Base-by-base conservation (phyloP, 2,888 invertebrate species). In the Pardosa pseudoannulata region DNA sequence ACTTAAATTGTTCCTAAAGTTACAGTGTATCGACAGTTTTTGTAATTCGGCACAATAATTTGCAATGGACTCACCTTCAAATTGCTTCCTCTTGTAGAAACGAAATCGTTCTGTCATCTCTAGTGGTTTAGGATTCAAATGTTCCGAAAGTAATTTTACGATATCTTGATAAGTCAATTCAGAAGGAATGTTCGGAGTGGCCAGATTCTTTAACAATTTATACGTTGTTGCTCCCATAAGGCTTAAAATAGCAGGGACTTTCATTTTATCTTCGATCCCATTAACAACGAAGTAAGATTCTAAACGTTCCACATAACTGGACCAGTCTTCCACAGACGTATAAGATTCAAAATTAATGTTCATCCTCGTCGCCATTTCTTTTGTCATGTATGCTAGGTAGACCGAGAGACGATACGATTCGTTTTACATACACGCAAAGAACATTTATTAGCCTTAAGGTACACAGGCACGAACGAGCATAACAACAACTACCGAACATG, bases 21-120 rank as follows among this genome's bases (percentile, higher is more conserved):
- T 75, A 56, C 56, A 75, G 75, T 75, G 75, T 65, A 75, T 75
- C 75, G 75, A 75, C 64, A 75, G 75, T 75, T 75, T 75, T 75
- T 75, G 75, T 65, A 75, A 75, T 75, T 65, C 75, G 75, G 75
- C 75, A 75, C 75, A 75, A 75, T 75, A 75, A 75, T 75, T 75
- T 75, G 75, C 64, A 75, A 65, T 75, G 75, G 75, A 75, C 65
- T 75, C 75, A 75, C 75, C 65, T 75, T 75, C 75, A 75, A 75
- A 75, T 75, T 75, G 75, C 75, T 75, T 75, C 75, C 75, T 75
- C 75, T 75, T 75, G 75, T 75, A 75, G 75, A 75, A 75, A 75
- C 75, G 75, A 75, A n/a, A n/a, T n/a, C 74, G 39, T 75, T 75
- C 75, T 75, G 75, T 75, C 75, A 75, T 75, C 75, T 75, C 75